Evolutionary conservation across 2,797 vertebrate species (phyloP).

Genomic region (Paratrypauchen microcephalus): DNA sequence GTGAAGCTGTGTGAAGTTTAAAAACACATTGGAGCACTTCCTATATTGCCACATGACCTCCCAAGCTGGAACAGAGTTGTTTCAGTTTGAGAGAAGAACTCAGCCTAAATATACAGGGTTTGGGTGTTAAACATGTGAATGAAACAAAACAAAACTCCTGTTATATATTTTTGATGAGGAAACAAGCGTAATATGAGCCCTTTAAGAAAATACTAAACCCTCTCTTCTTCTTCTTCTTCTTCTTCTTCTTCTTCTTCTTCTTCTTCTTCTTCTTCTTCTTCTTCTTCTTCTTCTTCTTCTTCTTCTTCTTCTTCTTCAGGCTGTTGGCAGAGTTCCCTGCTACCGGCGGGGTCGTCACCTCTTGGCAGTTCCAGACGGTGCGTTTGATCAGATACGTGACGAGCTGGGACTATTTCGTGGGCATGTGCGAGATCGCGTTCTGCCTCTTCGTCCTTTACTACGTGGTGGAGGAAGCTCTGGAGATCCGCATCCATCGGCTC

Average conservation of each 20-base stretch:
- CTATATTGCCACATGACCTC: too few relatives aligned
- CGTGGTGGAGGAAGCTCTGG: conserved; percentile 91
- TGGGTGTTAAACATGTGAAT: too few relatives aligned
- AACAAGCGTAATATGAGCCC: background rate
- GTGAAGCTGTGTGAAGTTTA: too few relatives aligned
- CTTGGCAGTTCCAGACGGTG: conserved; percentile 95
- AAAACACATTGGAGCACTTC: too few relatives aligned
- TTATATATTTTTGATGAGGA: too few relatives aligned
- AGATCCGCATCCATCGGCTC: conserved; percentile 90
- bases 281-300: conserved; percentile 21
- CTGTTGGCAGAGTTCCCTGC: conserved; percentile 94
- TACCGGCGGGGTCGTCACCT: conserved; percentile 89
- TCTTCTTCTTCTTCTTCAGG: conserved; percentile 64
- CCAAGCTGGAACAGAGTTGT: too few relatives aligned
- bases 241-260: conserved; percentile 24
- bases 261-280: conserved; percentile 20
- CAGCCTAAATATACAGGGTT: too few relatives aligned
- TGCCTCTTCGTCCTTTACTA: conserved; percentile 96
- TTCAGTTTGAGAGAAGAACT: too few relatives aligned
- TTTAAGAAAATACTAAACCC: too few relatives aligned
- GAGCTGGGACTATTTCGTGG: conserved; percentile 93
- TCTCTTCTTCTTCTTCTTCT: conserved; percentile 6
- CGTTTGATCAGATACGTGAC: conserved; percentile 88
- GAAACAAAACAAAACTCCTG: too few relatives aligned
- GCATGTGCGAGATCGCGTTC: conserved; percentile 90